Evolutionary conservation across 1,140 invertebrate species (phyloP).

Genomic region (Lordiphosa clarofinis): DNA sequence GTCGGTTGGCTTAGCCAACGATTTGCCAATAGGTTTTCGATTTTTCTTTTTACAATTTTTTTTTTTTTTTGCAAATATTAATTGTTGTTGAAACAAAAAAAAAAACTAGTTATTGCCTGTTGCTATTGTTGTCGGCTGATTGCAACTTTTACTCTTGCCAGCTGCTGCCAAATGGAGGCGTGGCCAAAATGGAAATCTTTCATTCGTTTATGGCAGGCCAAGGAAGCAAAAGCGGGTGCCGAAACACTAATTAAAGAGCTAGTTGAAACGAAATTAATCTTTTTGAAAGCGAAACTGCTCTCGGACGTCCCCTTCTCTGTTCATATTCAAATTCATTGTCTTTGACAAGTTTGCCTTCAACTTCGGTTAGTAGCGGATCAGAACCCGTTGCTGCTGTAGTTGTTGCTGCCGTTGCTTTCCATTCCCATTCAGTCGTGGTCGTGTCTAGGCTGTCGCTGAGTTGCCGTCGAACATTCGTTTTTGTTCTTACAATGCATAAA

Average conservation of each 20-base stretch:
- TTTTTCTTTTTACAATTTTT: slow-evolving; percentile 33
- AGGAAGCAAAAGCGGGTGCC: slow-evolving; percentile 62
- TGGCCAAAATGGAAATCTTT: slow-evolving; percentile 63
- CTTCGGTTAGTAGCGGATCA: slow-evolving; percentile 54
- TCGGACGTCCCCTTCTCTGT: slow-evolving; percentile 2
- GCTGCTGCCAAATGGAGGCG: slow-evolving; percentile 60
- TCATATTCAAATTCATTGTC: slow-evolving; percentile 53
- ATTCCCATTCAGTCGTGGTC: slow-evolving; percentile 11
- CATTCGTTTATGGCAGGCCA: slow-evolving; percentile 18
- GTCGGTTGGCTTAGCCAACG: slow-evolving; percentile 42
- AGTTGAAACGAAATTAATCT: slow-evolving; percentile 7
- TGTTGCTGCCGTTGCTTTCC: slow-evolving; percentile 25
- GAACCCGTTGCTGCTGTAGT: slow-evolving; percentile 46
- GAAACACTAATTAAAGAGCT: slow-evolving; percentile 15
- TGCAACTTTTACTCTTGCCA: slow-evolving; percentile 62
- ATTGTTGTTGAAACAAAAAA: slow-evolving; percentile 67
- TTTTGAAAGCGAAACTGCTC: slow-evolving; percentile 38
- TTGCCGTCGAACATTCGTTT: slow-evolving; percentile 57
- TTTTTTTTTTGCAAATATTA: slow-evolving; percentile 53
- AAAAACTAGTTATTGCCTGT: slow-evolving; percentile 62
- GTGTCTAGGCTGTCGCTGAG: slow-evolving; percentile 13
- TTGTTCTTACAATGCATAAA: slow-evolving; percentile 36
- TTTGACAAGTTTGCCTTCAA: slow-evolving; percentile 76
- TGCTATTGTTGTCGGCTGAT: slow-evolving; percentile 47
- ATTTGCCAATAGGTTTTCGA: slow-evolving; percentile 65